Evolutionary conservation across 2,888 invertebrate species (phyloP).

Genomic region (Lycocerus yunnanus): DNA sequence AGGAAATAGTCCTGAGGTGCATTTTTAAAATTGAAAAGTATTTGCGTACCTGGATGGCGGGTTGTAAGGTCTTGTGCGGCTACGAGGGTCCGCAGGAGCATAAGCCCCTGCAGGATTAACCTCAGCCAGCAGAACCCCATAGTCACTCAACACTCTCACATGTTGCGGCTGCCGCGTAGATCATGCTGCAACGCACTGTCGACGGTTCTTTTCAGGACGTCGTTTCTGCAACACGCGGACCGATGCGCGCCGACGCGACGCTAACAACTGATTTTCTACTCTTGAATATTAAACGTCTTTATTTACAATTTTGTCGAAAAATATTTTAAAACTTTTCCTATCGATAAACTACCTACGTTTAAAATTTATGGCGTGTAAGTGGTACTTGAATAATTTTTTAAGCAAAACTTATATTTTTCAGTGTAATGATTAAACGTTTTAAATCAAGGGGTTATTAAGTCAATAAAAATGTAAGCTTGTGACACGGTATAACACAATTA

Average conservation of each 20-base stretch:
- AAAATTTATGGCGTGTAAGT: not conserved
- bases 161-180: slow-evolving; percentile 37
- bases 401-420: not conserved
- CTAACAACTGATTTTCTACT: slow-evolving; percentile 1
- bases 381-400: not conserved
- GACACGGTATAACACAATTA: slow-evolving; percentile 1
- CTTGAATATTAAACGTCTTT: not conserved
- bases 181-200: slow-evolving; percentile 46
- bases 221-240: slow-evolving; percentile 26
- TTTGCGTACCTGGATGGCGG: slow-evolving; percentile 38
- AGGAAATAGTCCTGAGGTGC: not conserved
- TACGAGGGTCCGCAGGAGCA: slow-evolving; percentile 45
- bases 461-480: not conserved
- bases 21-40: not conserved
- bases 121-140: slow-evolving; percentile 50
- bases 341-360: not conserved
- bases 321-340: not conserved
- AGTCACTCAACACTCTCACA: slow-evolving; percentile 49
- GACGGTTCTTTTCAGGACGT: slow-evolving; percentile 22
- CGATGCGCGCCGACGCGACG: slow-evolving; percentile 29
- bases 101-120: slow-evolving; percentile 45
- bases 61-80: slow-evolving; percentile 40
- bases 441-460: not conserved
- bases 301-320: not conserved
- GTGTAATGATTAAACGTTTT: not conserved